Evolutionary conservation across 2,797 vertebrate genomes (phyloP).

Genomic region (Hydrocynus forskahlii): DNA sequence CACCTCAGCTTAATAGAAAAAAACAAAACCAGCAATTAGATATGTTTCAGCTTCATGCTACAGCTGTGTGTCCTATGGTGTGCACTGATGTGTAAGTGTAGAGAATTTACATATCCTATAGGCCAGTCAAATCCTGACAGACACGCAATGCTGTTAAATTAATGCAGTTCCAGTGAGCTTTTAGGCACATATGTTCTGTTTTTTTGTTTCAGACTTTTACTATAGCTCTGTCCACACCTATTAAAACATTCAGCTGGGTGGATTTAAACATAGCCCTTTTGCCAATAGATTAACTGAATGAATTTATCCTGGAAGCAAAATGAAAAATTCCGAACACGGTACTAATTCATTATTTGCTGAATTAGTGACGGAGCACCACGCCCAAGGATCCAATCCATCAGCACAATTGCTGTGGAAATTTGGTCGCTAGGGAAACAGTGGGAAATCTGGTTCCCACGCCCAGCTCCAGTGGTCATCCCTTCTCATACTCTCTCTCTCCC

Average conservation of each 20-base stretch:
- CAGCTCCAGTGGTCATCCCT: conserved; percentile 44
- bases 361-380: conserved; percentile 18
- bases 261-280: background rate
- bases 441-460: conserved; percentile 50
- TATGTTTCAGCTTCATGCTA: too few species aligned
- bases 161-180: too few species aligned
- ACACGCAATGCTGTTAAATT: background rate
- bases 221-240: background rate
- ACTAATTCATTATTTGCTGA: conserved; percentile 16
- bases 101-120: background rate
- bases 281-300: background rate
- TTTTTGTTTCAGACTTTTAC: background rate
- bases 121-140: background rate
- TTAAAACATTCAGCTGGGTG: background rate
- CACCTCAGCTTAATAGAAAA: too few species aligned
- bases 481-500: conserved; percentile 38
- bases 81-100: background rate
- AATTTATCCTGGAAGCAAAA: conserved; percentile 5
- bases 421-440: conserved; percentile 30
- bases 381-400: conserved; percentile 15
- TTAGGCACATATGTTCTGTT: too few species aligned
- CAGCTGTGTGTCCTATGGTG: too few species aligned
- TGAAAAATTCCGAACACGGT: conserved; percentile 20
- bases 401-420: conserved; percentile 8
- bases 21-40: too few species aligned